A percentile compares a stretch with the other conserved stretches of the same genome.
phyloP scores from a whole-genome alignment of 2,113 vertebrate genomes.

The Pollimyrus isidori region DNA sequence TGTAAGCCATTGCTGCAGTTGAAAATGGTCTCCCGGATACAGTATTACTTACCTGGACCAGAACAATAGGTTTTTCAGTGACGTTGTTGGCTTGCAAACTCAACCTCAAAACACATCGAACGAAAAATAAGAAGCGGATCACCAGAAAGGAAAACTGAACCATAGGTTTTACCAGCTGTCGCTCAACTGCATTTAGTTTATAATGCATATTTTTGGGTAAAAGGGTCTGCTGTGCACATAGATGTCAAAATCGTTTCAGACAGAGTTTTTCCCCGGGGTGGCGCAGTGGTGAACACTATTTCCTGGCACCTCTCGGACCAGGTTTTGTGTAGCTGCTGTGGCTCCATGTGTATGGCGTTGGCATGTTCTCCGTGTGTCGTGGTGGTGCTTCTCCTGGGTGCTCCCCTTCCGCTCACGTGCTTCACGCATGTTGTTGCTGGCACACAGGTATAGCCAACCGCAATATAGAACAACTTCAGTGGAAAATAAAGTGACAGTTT shows the following conservation, averaged over 20 bases:
- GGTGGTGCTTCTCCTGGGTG: no score
- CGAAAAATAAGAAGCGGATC: neutral
- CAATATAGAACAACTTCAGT: neutral
- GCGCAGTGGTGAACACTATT: neutral
- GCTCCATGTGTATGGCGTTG: neutral
- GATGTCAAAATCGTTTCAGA: neutral
- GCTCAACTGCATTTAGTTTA: neutral
- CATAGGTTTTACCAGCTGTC: neutral
- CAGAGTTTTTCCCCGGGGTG: neutral
- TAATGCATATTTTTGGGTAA: neutral
- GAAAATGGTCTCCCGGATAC: neutral
- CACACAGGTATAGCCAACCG: neutral
- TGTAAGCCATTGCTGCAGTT: neutral
- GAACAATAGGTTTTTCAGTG: neutral
- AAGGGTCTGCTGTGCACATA: neutral
- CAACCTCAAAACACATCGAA: neutral
- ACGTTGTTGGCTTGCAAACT: neutral
- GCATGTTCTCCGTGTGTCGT: neutral
- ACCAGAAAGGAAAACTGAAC: neutral
- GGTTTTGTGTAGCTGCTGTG: neutral
- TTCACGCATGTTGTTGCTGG: neutral
- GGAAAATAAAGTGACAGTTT: neutral
- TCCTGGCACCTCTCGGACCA: neutral
- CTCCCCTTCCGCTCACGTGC: neutral
- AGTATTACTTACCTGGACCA: neutral